Evolutionary conservation across 2,113 vertebrate species (phyloP).

Genomic region (Lasiurus borealis): DNA sequence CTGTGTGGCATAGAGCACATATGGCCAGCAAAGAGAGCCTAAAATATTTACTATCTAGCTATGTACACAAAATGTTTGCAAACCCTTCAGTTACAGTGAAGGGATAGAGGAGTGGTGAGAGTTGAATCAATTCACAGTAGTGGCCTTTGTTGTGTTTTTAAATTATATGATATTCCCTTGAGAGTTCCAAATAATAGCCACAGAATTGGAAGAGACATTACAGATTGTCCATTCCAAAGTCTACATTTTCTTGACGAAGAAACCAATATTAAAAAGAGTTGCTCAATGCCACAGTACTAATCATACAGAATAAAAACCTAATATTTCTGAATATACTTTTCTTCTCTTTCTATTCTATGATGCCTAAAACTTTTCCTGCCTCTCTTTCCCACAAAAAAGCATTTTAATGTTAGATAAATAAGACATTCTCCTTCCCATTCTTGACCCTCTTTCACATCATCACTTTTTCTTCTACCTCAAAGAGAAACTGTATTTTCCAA

Average conservation of each 20-base stretch:
- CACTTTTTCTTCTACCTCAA: neutral
- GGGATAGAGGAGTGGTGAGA: neutral
- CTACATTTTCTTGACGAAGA: constrained; percentile 33
- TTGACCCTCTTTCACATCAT: neutral
- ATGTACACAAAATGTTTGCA: constrained; percentile 45
- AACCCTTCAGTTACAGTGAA: constrained; percentile 33
- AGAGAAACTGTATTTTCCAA: neutral
- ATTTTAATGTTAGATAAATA: constrained; percentile 2
- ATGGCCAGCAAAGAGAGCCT: neutral
- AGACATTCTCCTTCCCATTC: neutral
- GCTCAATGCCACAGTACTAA: neutral
- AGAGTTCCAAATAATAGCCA: neutral
- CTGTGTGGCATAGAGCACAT: neutral
- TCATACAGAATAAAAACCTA: neutral
- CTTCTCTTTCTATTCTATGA: constrained; percentile 19
- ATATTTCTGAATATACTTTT: constrained; percentile 41
- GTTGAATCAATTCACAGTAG: neutral
- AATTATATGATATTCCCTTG: constrained; percentile 19
- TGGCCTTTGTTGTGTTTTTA: constrained; percentile 49
- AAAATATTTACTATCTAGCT: constrained; percentile 18
- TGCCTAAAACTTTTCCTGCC: neutral
- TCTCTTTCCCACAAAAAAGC: neutral
- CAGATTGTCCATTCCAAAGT: neutral
- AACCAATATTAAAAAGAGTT: neutral
- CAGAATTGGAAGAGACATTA: constrained; percentile 26